Evolutionary conservation across 2,113 vertebrate genomes (phyloP), one percentile per base, ranked within the genome.

Genomic region (Donacobius atricapilla): DNA sequence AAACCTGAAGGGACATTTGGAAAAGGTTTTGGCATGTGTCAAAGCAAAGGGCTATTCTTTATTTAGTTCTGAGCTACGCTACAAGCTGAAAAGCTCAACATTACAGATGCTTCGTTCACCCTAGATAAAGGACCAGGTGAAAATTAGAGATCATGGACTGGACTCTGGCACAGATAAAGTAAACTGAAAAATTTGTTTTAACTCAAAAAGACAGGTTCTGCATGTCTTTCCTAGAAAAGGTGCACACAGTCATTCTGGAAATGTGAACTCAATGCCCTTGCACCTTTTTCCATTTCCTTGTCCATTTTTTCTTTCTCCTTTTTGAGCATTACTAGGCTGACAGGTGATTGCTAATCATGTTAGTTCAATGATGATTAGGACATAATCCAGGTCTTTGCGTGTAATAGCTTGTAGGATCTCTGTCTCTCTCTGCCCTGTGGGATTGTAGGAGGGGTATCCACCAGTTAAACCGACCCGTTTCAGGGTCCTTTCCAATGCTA

Each of bases 1-100:
- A 96, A 99, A 99, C 96, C 99, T 99, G 95, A 83, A 76, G 68
- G 44, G 71, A 97, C 47, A 97, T 92, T 90, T 51, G 31, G 35
- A 54, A 91, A 89, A 86, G 50, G 44, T 7, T 93, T 92, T 80
- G 40, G 63, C 12, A 37, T 15, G 10, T 60, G 27, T 93, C 72
- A 72, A 50, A 95, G 35, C 24, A 93, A 87, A 75, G 13, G 16
- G 51, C 6, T 58, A 30, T 44, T 79, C 51, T 56, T 69, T 61
- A 53, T 35, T 70, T 50, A 68, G 28, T 20, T 47, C 35, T 71
- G 47, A 92, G 37, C 33, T 90, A 58, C 15, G 12, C 60, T 66
- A 51, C 19, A 73, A 51, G 20, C 20, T 70, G 27, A 88, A 75
- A 86, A 87, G 37, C 40, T 83, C 54, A 77, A 37, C 22, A 25